A percentile compares a stretch with the other conserved stretches of the same genome.
Evolutionary conservation across 2,797 vertebrate species (phyloP).

Genomic region (Oreochromis grahami): DNA sequence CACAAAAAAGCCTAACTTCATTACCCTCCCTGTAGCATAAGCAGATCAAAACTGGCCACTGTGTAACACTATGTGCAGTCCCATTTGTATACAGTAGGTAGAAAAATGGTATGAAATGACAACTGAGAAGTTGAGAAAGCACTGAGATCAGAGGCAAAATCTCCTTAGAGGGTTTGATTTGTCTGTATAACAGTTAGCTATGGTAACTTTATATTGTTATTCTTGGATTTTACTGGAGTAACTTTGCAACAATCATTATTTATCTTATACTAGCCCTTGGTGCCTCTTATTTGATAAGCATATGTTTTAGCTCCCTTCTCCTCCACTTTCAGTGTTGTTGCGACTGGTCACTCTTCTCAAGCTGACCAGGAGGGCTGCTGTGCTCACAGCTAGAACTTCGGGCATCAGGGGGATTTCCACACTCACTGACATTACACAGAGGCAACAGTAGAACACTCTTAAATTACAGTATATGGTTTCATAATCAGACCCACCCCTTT

Average conservation of each 20-base stretch:
- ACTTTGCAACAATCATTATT: not conserved
- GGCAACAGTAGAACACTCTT: not conserved
- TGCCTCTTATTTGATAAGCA: not conserved
- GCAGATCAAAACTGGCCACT: not conserved
- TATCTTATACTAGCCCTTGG: not conserved
- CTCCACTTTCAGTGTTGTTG: not conserved
- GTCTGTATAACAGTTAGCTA: not conserved
- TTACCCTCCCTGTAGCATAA: not conserved
- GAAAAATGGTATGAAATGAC: not conserved
- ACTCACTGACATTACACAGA: not conserved
- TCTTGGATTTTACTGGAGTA: not conserved
- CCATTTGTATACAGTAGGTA: not conserved
- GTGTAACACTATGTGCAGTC: not conserved
- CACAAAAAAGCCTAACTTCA: not conserved
- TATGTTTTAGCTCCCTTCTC: not conserved
- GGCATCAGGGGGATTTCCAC: not conserved
- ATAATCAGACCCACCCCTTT: not conserved
- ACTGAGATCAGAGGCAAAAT: not conserved
- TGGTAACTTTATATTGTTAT: not conserved
- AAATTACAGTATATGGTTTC: not conserved
- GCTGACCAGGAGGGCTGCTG: not conserved
- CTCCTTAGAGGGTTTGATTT: not conserved
- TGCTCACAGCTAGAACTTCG: not conserved
- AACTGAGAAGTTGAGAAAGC: not conserved
- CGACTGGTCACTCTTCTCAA: not conserved